Evolutionary conservation across 2,797 vertebrate species (phyloP).

Genomic region (Phalloptychus januarius): DNA sequence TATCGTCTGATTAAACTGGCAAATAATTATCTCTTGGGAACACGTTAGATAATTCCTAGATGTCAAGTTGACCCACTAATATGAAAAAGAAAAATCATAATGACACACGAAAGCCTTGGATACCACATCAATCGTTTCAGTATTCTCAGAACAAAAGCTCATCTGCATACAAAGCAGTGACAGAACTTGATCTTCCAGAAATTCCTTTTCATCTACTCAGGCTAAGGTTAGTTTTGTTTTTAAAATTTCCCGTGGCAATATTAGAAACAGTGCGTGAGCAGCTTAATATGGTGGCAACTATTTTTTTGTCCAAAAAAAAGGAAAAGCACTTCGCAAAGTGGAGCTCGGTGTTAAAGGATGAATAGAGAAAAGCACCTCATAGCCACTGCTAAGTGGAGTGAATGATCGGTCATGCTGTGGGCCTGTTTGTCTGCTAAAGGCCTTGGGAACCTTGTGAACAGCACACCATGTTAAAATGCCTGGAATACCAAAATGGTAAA

Average conservation of each 20-base stretch:
- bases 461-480: not conserved
- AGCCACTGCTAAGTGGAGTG: not conserved
- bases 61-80: not conserved
- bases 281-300: not conserved
- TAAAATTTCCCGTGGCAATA: not conserved
- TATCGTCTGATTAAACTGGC: not conserved
- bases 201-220: not conserved
- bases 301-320: not conserved
- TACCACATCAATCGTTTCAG: not conserved
- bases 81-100: not conserved
- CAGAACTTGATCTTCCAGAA: not conserved
- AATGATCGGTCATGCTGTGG: not conserved
- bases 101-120: not conserved
- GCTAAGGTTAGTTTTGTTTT: not conserved
- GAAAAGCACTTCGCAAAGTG: not conserved
- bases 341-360: not conserved
- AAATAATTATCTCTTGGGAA: not conserved
- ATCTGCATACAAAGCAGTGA: not conserved
- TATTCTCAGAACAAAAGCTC: not conserved
- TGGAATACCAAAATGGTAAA: not conserved
- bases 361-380: not conserved
- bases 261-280: not conserved
- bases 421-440: not conserved
- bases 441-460: not conserved
- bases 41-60: not conserved